Conservation (phyloP, 2,113 vertebrate species). For the Crotalus horridus region DNA sequence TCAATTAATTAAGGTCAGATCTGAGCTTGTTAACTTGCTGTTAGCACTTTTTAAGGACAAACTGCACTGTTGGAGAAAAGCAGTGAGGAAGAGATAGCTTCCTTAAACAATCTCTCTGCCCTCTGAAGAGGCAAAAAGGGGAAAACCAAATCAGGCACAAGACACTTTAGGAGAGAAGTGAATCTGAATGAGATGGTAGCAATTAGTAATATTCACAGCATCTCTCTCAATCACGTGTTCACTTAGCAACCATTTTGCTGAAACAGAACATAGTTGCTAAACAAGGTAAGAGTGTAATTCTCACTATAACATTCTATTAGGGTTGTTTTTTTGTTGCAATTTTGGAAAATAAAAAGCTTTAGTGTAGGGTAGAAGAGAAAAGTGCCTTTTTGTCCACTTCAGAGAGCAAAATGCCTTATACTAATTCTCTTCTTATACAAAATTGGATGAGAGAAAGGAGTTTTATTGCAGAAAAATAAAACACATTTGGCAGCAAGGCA, state of each 20-base stretch:
- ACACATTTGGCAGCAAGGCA: neutral
- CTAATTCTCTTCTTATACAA: neutral
- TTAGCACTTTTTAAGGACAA: neutral
- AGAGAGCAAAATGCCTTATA: neutral
- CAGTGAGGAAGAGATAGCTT: neutral
- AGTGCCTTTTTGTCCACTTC: neutral
- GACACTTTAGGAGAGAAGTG: neutral
- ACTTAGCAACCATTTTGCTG: neutral
- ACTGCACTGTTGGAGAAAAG: neutral
- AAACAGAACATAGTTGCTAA: neutral
- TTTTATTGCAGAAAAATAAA: neutral
- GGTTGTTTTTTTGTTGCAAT: neutral
- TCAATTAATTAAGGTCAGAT: neutral
- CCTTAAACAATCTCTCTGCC: neutral
- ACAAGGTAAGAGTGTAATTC: neutral
- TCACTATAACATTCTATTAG: neutral
- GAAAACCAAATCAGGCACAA: neutral
- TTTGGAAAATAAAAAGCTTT: neutral
- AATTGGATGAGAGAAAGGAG: neutral
- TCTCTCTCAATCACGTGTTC: neutral
- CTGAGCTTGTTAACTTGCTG: neutral
- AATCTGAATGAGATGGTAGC: neutral
- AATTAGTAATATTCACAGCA: neutral
- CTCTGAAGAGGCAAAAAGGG: neutral
- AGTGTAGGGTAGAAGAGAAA: neutral